Conservation (phyloP, 2,888 invertebrate species). For the Anoncus sp. region DNA sequence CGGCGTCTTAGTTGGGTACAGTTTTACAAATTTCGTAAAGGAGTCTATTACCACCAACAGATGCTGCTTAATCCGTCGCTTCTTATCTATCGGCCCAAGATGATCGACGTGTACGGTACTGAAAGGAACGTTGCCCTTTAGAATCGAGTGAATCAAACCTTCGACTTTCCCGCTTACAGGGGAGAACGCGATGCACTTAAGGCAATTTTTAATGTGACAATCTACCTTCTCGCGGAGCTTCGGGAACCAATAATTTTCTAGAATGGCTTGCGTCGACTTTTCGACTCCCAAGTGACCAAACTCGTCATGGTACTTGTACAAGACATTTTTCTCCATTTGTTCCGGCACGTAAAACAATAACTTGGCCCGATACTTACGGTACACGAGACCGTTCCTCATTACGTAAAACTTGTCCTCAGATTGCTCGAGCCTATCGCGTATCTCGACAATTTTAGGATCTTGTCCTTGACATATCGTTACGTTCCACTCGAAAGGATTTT, state of each 20-base stretch:
- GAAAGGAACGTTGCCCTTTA: slow-evolving; percentile 63
- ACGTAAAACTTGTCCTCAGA: slow-evolving; percentile 55
- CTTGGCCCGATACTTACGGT: slow-evolving; percentile 47
- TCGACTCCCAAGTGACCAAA: slow-evolving; percentile 65
- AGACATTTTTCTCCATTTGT: slow-evolving; percentile 55
- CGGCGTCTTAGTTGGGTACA: slow-evolving; percentile 68
- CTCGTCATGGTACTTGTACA: slow-evolving; percentile 64
- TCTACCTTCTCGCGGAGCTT: slow-evolving; percentile 49
- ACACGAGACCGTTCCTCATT: slow-evolving; percentile 65
- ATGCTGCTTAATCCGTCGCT: slow-evolving; percentile 70
- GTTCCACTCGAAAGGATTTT: slow-evolving; percentile 62
- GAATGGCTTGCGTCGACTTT: slow-evolving; percentile 56
- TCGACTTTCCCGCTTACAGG: slow-evolving; percentile 55
- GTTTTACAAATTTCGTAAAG: slow-evolving; percentile 71
- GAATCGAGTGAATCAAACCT: slow-evolving; percentile 59
- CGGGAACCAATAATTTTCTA: slow-evolving; percentile 59
- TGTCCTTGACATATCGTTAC: slow-evolving; percentile 57
- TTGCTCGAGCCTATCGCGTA: slow-evolving; percentile 38
- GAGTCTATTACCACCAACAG: slow-evolving; percentile 71
- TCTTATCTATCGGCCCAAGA: slow-evolving; percentile 65
- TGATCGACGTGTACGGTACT: slow-evolving; percentile 60
- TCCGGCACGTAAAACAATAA: slow-evolving; percentile 66
- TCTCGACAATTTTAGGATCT: slow-evolving; percentile 47
- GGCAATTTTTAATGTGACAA: slow-evolving; percentile 53
- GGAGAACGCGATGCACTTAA: slow-evolving; percentile 63